phyloP scores from a whole-genome alignment of 1,140 invertebrate genomes.

The Phenacoccus solenopsis region DNA sequence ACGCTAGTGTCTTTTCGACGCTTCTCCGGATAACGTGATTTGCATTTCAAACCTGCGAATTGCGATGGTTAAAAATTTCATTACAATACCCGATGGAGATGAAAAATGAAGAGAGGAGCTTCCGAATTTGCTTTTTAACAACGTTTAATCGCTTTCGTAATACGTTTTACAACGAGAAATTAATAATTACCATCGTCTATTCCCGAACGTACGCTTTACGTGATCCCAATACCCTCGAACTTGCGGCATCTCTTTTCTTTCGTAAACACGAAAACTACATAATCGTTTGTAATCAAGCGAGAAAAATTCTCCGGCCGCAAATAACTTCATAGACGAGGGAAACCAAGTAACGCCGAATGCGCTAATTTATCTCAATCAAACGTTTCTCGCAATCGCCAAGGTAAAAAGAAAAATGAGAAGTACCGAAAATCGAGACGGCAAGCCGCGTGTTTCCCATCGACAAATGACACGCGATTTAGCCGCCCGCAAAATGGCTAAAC shows the following conservation, averaged over 20 bases:
- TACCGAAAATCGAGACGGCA: neutral
- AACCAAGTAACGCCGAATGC: too few species aligned
- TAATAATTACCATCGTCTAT: too few species aligned
- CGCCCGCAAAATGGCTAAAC: neutral
- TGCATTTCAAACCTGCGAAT: neutral
- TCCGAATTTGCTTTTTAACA: too few species aligned
- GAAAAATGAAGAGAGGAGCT: too few species aligned
- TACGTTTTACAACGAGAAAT: too few species aligned
- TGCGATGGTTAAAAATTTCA: too few species aligned
- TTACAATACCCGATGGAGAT: too few species aligned
- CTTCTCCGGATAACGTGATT: neutral
- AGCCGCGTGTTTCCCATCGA: slow-evolving; percentile 13
- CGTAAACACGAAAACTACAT: neutral
- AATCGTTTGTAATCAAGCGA: neutral
- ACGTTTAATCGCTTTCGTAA: too few species aligned
- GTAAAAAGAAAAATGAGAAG: slow-evolving; percentile 7
- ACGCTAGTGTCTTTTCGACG: neutral
- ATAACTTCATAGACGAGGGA: too few species aligned
- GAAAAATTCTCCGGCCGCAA: neutral
- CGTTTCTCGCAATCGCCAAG: neutral
- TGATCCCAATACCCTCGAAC: too few species aligned
- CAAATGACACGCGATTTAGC: slow-evolving; percentile 16
- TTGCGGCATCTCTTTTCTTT: neutral
- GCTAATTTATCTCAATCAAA: neutral
- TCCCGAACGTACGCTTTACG: too few species aligned